Percentiles rank a stretch among this genome's conserved stretches.
Conservation (phyloP, 2,888 invertebrate species). For the Callyntrura sp. region DNA sequence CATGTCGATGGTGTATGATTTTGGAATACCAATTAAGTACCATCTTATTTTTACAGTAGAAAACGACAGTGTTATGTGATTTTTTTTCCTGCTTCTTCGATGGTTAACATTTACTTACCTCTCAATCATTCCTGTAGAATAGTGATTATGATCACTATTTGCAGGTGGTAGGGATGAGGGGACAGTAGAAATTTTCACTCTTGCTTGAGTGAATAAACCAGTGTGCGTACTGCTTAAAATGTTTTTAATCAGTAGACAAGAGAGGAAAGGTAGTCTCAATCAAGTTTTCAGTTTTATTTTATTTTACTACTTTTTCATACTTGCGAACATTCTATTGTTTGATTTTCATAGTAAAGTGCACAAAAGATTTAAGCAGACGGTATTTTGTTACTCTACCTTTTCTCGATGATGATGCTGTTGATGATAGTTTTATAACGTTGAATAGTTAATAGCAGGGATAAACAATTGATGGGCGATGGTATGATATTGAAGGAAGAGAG, state of each 20-base stretch:
- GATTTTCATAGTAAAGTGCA: conserved; percentile 21
- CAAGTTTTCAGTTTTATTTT: conserved; percentile 58
- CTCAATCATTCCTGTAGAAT: background rate
- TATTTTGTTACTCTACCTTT: background rate
- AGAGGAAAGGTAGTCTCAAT: conserved; percentile 62
- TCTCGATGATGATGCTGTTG: background rate
- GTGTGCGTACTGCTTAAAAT: conserved; percentile 21
- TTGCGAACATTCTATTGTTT: conserved; percentile 37
- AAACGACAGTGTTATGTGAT: conserved; percentile 29
- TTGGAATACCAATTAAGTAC: conserved; percentile 71
- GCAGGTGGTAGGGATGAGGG: conserved; percentile 42
- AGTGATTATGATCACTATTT: background rate
- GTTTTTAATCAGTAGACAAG: background rate
- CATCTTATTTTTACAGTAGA: conserved; percentile 52
- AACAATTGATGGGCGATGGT: background rate
- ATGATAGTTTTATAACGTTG: background rate
- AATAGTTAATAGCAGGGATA: background rate
- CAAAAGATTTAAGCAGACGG: background rate
- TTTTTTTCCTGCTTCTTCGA: background rate
- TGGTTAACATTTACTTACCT: background rate
- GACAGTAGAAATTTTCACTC: conserved; percentile 49
- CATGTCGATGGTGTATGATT: too few species aligned
- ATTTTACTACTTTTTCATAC: conserved; percentile 57
- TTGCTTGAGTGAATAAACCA: conserved; percentile 48
- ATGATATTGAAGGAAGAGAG: conserved; percentile 13